Evolutionary conservation across 1,140 invertebrate species (phyloP).

Genomic region (Drosophila aff.): DNA sequence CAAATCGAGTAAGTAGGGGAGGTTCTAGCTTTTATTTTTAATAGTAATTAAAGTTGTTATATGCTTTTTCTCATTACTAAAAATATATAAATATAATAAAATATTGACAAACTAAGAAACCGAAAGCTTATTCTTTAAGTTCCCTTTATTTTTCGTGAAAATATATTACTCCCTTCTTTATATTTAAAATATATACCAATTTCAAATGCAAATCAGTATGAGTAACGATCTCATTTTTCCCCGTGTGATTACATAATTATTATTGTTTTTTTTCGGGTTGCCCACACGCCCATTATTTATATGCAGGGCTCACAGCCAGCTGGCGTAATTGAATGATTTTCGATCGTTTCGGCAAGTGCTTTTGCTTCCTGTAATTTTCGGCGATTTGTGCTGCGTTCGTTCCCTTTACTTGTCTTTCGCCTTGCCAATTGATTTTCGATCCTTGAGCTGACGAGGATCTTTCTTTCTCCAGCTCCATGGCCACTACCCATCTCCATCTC

Average conservation of each 20-base stretch:
- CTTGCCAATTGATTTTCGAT: slow-evolving; percentile 64
- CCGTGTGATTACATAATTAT: slow-evolving; percentile 42
- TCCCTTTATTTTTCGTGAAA: not conserved
- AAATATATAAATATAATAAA: no score
- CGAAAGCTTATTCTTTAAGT: accelerated
- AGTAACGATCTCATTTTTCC: slow-evolving; percentile 20
- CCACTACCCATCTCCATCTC: slow-evolving; percentile 8
- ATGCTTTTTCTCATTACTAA: no score
- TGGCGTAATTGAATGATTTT: slow-evolving; percentile 80
- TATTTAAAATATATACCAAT: slow-evolving; percentile 11
- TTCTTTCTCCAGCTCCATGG: not conserved
- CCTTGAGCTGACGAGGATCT: slow-evolving; percentile 41
- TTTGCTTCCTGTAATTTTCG: slow-evolving; percentile 78
- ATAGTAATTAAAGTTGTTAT: no score
- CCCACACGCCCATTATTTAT: slow-evolving; percentile 40
- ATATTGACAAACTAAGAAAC: no score
- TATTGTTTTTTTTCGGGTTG: slow-evolving; percentile 11
- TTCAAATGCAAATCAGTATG: slow-evolving; percentile 4
- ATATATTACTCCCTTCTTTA: not conserved
- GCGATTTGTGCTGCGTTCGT: slow-evolving; percentile 50
- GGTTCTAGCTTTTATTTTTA: not conserved
- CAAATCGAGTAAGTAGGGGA: no score
- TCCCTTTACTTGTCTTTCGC: slow-evolving; percentile 3
- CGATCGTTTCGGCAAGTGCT: slow-evolving; percentile 73
- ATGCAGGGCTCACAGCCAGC: slow-evolving; percentile 40